Percentiles rank a stretch among this genome's conserved stretches.
Conservation (phyloP, 2,888 invertebrate species). For the Heliconius cydno region DNA sequence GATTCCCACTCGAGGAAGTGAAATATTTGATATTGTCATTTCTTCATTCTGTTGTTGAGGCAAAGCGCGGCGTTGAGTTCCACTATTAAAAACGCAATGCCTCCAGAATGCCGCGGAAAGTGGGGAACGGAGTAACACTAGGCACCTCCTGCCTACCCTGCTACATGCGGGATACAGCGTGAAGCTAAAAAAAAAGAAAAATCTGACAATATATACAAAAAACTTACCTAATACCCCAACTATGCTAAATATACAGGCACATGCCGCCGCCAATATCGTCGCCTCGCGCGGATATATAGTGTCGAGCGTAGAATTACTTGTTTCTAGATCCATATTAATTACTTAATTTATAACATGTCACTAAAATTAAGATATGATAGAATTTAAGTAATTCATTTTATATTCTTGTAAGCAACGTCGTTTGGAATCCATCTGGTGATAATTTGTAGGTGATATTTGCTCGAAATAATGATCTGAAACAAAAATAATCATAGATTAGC, state of each 20-base stretch:
- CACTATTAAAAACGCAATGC: not conserved
- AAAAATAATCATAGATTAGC: not conserved
- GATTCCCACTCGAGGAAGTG: not conserved
- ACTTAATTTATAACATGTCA: slow-evolving; percentile 52
- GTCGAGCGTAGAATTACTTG: slow-evolving; percentile 57
- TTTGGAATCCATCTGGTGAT: slow-evolving; percentile 24
- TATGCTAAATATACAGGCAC: slow-evolving; percentile 90
- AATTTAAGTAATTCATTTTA: slow-evolving; percentile 15
- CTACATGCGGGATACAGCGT: not conserved
- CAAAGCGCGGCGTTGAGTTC: not conserved
- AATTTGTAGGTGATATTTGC: not conserved
- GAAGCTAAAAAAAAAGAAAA: not conserved
- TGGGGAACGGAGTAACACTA: not conserved
- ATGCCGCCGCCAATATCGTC: slow-evolving; percentile 89
- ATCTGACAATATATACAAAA: slow-evolving; percentile 11
- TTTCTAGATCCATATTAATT: slow-evolving; percentile 58
- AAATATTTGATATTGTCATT: not conserved
- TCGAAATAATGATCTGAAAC: not conserved
- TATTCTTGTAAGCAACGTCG: not conserved
- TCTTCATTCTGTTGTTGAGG: not conserved
- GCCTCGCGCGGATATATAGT: slow-evolving; percentile 87
- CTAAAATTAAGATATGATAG: slow-evolving; percentile 38
- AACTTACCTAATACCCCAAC: slow-evolving; percentile 90
- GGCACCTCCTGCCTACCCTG: not conserved
- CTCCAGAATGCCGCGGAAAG: not conserved